Evolutionary conservation across 2,888 invertebrate species (phyloP).

Genomic region (Laspeyria flexula): DNA sequence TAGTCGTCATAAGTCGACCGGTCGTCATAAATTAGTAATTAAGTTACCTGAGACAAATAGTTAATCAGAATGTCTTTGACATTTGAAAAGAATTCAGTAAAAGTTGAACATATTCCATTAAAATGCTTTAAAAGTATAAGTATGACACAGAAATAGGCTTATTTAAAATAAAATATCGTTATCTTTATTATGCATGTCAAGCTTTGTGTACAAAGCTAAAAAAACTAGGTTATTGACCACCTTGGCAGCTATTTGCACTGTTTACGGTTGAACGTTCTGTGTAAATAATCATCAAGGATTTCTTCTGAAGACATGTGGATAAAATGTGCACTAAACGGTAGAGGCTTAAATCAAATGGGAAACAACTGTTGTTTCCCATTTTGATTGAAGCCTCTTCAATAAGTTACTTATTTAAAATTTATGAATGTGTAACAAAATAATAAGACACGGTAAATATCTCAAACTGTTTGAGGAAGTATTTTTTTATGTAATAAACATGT

Average conservation of each 20-base stretch:
- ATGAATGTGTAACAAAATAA: slow-evolving; percentile 66
- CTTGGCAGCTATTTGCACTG: slow-evolving; percentile 34
- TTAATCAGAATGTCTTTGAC: no score
- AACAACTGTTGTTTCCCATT: no score
- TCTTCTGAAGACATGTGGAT: slow-evolving; percentile 40
- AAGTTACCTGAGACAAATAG: not conserved
- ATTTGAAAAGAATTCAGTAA: no score
- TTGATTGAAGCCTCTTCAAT: no score
- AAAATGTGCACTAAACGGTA: slow-evolving; percentile 46
- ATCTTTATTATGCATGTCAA: not conserved
- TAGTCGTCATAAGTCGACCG: not conserved
- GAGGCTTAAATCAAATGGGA: slow-evolving; percentile 57
- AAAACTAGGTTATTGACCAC: slow-evolving; percentile 36
- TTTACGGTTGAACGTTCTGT: slow-evolving; percentile 36
- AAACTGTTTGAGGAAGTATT: slow-evolving; percentile 58
- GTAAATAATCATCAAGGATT: slow-evolving; percentile 52
- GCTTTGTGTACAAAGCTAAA: slow-evolving; percentile 18
- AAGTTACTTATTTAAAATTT: no score
- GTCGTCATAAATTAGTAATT: not conserved
- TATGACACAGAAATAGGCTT: no score
- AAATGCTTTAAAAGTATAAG: not conserved
- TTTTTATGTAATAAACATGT: slow-evolving; percentile 52
- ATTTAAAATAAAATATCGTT: not conserved
- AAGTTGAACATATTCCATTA: no score
- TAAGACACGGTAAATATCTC: slow-evolving; percentile 51